Base-by-base conservation (phyloP, 2,797 vertebrate species). In the Tinamus major region DNA sequence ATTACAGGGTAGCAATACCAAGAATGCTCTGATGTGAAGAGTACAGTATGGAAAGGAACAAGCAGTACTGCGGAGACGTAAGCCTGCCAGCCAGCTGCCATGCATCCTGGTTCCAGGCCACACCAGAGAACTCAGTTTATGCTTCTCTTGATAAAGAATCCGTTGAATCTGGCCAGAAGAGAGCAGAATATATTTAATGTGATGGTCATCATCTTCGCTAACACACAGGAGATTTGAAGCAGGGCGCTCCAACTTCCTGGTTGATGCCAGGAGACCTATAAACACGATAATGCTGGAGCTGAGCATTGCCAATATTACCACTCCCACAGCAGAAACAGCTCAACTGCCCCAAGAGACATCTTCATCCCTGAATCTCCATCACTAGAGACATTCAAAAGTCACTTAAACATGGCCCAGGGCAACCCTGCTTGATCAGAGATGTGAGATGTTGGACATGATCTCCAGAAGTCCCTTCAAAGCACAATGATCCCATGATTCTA, bases 51-150 rank as follows among this genome's bases (percentile, higher is more conserved):
- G 65, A 87, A 61, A 65, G 63, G 67, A 90, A 51, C 12, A 70
- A 58, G 41, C 23, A 0, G 0, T 67, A 48, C 42, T 3, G 1
- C 44, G 51, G 44, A 0, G 1, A 27, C 48, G 55, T 56, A 70
- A 33, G 79, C 53, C 51, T 76, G 64, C 19, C 53, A 92, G 61
- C 3, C 75, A 84, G 44, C 71, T 84, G 41, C 79, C 24, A 61
- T 56, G 64, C 33, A 84, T 15, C 39, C 27, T 61, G 10, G 24
- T 24, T 53, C 76, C 9, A 1, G 13, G 5, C 23, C 74, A 49
- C 27, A 68, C 10, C 15, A 56, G 29, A 6, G 11, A 59, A 48
- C 10, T 92, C 79, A 67, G 11, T 31, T 18, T 16, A 41, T 39
- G 17, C 20, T 84, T 29, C 68, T 82, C 19, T 15, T 61, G 56